Percentiles rank a stretch among this genome's conserved stretches.
phyloP scores from a whole-genome alignment of 2,888 invertebrate genomes.

The Dinocampus coccinellae region DNA sequence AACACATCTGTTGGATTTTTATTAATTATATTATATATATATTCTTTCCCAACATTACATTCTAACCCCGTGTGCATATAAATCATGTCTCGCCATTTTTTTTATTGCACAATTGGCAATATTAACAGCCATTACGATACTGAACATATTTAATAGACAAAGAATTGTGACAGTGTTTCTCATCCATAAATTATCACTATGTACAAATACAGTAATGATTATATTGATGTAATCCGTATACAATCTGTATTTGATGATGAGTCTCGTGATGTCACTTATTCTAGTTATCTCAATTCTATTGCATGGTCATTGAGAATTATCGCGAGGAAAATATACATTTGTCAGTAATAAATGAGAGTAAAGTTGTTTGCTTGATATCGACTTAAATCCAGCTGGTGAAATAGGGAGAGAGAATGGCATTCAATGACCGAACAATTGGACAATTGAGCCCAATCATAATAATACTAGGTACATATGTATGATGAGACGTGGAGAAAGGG shows the following conservation, averaged over 20 bases:
- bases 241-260: too few relatives aligned
- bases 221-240: background rate
- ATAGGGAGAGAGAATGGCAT: slow-evolving; percentile 51
- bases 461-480: slow-evolving; percentile 48
- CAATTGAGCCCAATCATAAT: slow-evolving; percentile 70
- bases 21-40: background rate
- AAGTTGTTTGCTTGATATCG: background rate
- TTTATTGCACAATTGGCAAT: slow-evolving; percentile 65
- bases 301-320: slow-evolving; percentile 11
- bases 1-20: too few relatives aligned
- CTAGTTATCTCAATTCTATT: background rate
- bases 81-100: slow-evolving; percentile 59
- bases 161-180: slow-evolving; percentile 62
- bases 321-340: slow-evolving; percentile 37
- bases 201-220: background rate
- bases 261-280: background rate
- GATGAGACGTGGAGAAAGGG: background rate
- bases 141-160: slow-evolving; percentile 66
- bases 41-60: background rate
- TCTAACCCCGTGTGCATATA: slow-evolving; percentile 36
- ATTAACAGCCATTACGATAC: slow-evolving; percentile 64
- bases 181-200: slow-evolving; percentile 44
- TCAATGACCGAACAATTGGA: slow-evolving; percentile 68
- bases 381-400: background rate
- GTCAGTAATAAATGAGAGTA: slow-evolving; percentile 55